Evolutionary conservation across 1,140 invertebrate genomes (phyloP).

Genomic region (Leptinotarsa lineolata): DNA sequence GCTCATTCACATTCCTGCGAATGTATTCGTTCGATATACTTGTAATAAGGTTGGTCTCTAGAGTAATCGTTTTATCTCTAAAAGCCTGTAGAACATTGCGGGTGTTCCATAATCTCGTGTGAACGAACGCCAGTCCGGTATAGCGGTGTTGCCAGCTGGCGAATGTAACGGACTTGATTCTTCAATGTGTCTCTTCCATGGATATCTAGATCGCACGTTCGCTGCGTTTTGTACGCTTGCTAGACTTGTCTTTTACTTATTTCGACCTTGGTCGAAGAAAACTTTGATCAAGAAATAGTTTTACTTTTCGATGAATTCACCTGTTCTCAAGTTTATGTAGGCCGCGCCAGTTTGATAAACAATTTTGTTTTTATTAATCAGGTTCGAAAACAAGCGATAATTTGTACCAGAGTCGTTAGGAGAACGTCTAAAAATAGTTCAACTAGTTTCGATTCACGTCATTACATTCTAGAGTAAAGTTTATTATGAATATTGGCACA

Average conservation of each 20-base stretch:
- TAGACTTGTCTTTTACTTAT: conserved; percentile 36
- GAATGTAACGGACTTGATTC: conserved; percentile 45
- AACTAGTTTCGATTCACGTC: conserved; percentile 4
- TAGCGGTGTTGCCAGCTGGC: conserved; percentile 44
- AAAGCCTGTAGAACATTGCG: conserved; percentile 45
- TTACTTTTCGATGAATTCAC: neutral
- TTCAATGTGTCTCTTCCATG: conserved; percentile 39
- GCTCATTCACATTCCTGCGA: neutral
- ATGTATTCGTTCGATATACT: neutral
- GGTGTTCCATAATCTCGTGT: conserved; percentile 49
- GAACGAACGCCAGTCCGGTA: conserved; percentile 48
- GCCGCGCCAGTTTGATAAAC: conserved; percentile 1
- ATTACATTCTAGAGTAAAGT: neutral
- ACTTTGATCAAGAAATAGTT: conserved; percentile 10
- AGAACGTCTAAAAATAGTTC: conserved; percentile 21
- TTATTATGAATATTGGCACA: too few species aligned
- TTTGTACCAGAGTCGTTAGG: neutral
- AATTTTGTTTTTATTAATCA: conserved; percentile 4
- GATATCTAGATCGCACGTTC: conserved; percentile 41
- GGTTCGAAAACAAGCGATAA: conserved; percentile 18
- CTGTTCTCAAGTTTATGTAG: conserved; percentile 5
- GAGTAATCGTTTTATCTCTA: conserved; percentile 11
- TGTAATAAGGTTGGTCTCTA: neutral
- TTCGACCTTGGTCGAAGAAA: conserved; percentile 38
- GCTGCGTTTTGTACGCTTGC: conserved; percentile 33